Evolutionary conservation across 1,140 invertebrate genomes (phyloP), one percentile per base, ranked within the genome.

Genomic region (Hesperophylax magnus): DNA sequence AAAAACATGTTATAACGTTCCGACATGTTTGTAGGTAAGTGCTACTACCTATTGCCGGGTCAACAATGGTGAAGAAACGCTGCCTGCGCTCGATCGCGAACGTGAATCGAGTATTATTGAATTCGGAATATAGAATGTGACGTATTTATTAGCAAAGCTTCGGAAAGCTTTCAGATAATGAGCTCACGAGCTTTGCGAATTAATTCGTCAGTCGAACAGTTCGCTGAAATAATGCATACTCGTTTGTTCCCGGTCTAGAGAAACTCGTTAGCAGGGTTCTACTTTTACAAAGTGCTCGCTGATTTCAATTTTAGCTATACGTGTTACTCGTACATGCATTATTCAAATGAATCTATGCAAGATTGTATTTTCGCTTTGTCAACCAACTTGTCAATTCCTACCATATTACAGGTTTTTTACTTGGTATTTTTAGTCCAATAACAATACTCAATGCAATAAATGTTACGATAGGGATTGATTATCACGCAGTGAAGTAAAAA

Each of bases 131-230:
- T 53, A 52, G 60, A 31, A 39, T 69, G 65, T 69, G 65, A 69
- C 65, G 34, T 39, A 69, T 69, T 69, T 69, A 69, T 69, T 69
- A 69, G 24, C 39, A 34, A 34, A 69, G 65, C 34, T 69, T 61
- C 20, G 17, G 65, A 69, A 69, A 69, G 65, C 65, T 69, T 69
- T 69, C 65, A 69, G 17, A 69, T 69, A 69, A 69, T 69, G 65
- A 69, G 65, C 65, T 69, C 65, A 69, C 65, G 65, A 69, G 24
- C 65, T 69, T 69, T 17, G 65, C 7, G 65, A 69, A 69, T 69
- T 69, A 69, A 69, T 69, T 69, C 34, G 18, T 69, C 65, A 69
- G 65, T 17, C n/a, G 31, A 11, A 52, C 17, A 39, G 65, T 69
- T 18, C 65, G 39, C 31, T 20, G 24, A 69, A 34, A 69, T 34